Base-by-base conservation (phyloP, 1,140 invertebrate species). In the Anastatus disparis region DNA sequence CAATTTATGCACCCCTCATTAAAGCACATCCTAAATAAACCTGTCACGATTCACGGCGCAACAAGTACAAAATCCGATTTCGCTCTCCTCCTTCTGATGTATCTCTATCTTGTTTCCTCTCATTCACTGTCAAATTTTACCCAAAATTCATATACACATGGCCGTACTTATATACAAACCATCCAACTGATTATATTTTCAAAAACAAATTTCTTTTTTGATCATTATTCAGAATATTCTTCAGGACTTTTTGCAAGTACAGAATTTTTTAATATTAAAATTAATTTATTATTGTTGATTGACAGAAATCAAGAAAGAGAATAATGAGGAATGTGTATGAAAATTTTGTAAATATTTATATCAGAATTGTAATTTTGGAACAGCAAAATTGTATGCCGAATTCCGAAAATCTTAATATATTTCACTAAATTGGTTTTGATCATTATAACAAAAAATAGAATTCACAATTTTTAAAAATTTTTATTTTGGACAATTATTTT, bases 1-100 rank as follows among this genome's bases (percentile, higher is more conserved):
- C 77, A 81, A 82, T 80, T 77, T 81, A 82, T 82, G 77, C 79
- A 82, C 80, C 79, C 81, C 77, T 78, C 76, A 75, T 80, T 77
- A 75, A 79, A 75, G 70, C 69, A 62, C 70, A 55, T 66, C 74
- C 63, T 73, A 77, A 77, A 76, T 71, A 75, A 79, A 80, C 77
- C 76, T 75, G 78, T 75, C 78, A 78, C 72, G 72, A 77, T 76
- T 77, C 75, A 75, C 55, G 69, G 69, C 44, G 78, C 77, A 81
- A 81, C 78, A 81, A 82, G 78, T 80, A 76, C 66, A 17, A 67
- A 77, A 77, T 76, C 58, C 58, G 56, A 71, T 76, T 75, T 35
- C 29, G 46, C 31, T 70, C 40, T 35, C 66, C 53, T 46, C 24
- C 26, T 50, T 4, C 31, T 17, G 3, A 13, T 40, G 10, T 38